A percentile compares a stretch with the other conserved stretches of the same genome.
These are phyloP conservation scores for Crypturellus tataupa DNA, from an alignment of 2,797 vertebrate species.

Conservation along the genomic window DNA sequence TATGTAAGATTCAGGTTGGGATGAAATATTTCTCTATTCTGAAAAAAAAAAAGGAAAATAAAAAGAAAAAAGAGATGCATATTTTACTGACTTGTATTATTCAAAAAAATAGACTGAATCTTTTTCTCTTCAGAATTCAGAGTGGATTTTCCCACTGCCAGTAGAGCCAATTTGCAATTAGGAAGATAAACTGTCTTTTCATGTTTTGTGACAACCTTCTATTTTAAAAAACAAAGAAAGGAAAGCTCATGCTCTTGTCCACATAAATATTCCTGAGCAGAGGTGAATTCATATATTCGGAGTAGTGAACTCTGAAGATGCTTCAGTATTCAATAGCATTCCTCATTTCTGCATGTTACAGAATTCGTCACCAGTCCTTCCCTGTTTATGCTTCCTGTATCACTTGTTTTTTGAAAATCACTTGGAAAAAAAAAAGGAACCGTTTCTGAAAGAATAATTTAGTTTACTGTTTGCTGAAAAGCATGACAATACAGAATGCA, in stretches of 20 bases:
- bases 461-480: not conserved
- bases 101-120: not conserved
- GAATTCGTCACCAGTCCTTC: not conserved
- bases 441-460: not conserved
- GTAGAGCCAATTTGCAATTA: not conserved
- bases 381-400: not conserved
- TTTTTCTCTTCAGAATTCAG: not conserved
- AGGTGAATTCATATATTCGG: not conserved
- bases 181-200: not conserved
- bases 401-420: not conserved
- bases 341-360: not conserved
- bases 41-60: not conserved
- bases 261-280: not conserved
- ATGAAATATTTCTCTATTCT: not conserved
- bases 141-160: not conserved
- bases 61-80: not conserved
- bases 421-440: too few species aligned
- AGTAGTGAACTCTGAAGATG: not conserved
- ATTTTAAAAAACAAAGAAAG: not conserved
- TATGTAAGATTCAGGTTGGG: not conserved
- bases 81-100: not conserved
- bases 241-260: not conserved
- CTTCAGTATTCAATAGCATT: not conserved
- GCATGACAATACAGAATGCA: fast-evolving
- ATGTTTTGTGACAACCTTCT: not conserved